Evolutionary conservation across 2,888 invertebrate species (phyloP).

Genomic region (Leuctra nigra): DNA sequence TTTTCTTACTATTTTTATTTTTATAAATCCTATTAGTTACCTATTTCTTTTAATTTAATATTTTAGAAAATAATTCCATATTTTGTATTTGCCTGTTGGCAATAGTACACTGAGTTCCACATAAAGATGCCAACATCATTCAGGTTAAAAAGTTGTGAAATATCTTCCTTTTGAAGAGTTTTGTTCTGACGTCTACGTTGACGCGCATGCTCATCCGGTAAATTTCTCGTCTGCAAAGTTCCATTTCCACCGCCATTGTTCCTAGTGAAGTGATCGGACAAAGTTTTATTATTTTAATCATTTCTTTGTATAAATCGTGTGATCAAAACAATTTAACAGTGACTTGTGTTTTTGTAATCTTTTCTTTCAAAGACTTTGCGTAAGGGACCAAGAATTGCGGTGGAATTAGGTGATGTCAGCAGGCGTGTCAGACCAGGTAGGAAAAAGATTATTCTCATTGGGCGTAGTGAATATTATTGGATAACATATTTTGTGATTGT

Average conservation of each 20-base stretch:
- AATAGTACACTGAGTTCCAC: too few relatives aligned
- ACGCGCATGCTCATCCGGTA: constrained; percentile 6
- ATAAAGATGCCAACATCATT: too few relatives aligned
- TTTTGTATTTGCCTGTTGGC: too few relatives aligned
- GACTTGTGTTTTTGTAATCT: constrained; percentile 24
- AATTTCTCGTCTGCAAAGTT: too few relatives aligned
- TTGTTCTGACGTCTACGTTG: too few relatives aligned
- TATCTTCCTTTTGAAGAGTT: too few relatives aligned
- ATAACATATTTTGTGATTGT: constrained; percentile 32
- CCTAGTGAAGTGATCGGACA: constrained; percentile 29
- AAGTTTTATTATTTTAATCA: constrained; percentile 30
- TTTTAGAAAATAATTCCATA: too few relatives aligned
- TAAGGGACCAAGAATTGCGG: constrained; percentile 28
- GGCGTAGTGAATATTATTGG: constrained; percentile 35
- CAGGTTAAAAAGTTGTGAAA: too few relatives aligned
- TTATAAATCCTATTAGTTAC: too few relatives aligned
- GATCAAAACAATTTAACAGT: constrained; percentile 25
- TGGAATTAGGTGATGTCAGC: constrained; percentile 59
- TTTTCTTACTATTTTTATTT: too few relatives aligned
- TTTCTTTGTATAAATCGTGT: constrained; percentile 26
- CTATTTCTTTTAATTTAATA: too few relatives aligned
- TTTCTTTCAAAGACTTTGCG: constrained; percentile 27
- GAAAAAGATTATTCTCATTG: constrained; percentile 39
- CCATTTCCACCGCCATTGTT: constrained; percentile 30
- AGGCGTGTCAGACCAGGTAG: constrained; percentile 87